Evolutionary conservation across 2,888 invertebrate species (phyloP), one percentile per base, ranked within the genome.

Genomic region (Nomada goodeniana): DNA sequence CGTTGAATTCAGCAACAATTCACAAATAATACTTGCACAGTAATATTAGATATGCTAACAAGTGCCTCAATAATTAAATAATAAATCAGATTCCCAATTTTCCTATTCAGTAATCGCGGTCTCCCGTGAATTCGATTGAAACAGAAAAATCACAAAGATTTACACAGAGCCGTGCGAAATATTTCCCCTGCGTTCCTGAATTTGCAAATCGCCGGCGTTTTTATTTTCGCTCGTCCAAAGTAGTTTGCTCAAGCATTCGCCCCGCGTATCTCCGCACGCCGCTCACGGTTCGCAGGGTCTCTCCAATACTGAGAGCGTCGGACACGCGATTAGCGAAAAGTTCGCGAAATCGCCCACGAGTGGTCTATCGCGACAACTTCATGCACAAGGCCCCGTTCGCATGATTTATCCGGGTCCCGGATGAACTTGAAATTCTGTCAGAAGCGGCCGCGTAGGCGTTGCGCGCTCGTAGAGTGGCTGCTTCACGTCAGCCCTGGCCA

Each of bases 351-450:
- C 79, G 75, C 82, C 55, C 64, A 71, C 76, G 61, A 13, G 29
- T 42, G 50, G 70, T 13, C 29, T 72, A 70, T 47, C 68, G 52
- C 53, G 68, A 79, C 75, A 67, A 74, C 71, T 80, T 83, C 65
- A 76, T 80, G 65, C 80, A 36, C 36, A 36, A 36, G 15, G 42
- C 13, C 29, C 47, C 26, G 23, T 55, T 63, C 63, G 57, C 42
- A 72, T 87, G 88, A 87, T 86, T 86, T 87, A 87, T 78, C 78
- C 71, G 50, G 70, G 26, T 50, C 63, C 70, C 55, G 77, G 74
- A 76, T 77, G 86, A 88, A 87, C 87, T 87, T 88, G 86, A 86
- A 88, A 82, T 84, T 87, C 84, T 74, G 81, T 67, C 78, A 79
- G 81, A 86, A 84, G 81, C 65, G 47, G 72, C 0, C 57, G 86